Conservation (phyloP, 2,797 vertebrate species). For the Hozukius guyotensis region DNA sequence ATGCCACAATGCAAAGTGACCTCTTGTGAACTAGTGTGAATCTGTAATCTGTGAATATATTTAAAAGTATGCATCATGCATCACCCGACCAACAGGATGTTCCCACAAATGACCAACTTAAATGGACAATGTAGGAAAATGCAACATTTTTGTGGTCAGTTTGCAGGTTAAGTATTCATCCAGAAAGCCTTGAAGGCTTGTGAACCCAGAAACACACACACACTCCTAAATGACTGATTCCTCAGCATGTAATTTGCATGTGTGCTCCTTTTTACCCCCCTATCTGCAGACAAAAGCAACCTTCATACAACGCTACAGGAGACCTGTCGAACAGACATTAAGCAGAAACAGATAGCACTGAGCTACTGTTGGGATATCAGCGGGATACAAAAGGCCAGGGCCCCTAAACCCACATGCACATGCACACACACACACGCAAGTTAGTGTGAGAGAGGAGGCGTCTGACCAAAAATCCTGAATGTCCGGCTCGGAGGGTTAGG, state of each 20-base stretch:
- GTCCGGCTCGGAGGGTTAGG: neutral
- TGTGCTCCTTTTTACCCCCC: neutral
- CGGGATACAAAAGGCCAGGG: conserved; percentile 25
- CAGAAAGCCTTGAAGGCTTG: neutral
- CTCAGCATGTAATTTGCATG: neutral
- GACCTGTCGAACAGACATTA: conserved; percentile 48
- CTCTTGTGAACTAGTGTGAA: neutral
- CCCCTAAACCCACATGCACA: neutral
- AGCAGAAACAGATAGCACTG: conserved; percentile 57
- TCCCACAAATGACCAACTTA: neutral
- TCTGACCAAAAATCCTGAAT: conserved; percentile 43
- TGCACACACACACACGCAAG: neutral
- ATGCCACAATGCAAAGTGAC: neutral
- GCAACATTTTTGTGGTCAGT: neutral
- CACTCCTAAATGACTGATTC: neutral
- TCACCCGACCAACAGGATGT: neutral
- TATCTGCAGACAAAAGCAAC: conserved; percentile 17
- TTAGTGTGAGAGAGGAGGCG: conserved; percentile 7
- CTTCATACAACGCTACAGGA: conserved; percentile 2
- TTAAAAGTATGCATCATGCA: neutral
- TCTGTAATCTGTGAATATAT: neutral
- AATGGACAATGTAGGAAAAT: neutral
- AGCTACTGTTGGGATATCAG: conserved; percentile 57
- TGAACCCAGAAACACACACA: neutral
- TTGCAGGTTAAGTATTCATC: neutral